Conservation (phyloP, 2,888 invertebrate genomes). For the Drosophila koepferae region DNA sequence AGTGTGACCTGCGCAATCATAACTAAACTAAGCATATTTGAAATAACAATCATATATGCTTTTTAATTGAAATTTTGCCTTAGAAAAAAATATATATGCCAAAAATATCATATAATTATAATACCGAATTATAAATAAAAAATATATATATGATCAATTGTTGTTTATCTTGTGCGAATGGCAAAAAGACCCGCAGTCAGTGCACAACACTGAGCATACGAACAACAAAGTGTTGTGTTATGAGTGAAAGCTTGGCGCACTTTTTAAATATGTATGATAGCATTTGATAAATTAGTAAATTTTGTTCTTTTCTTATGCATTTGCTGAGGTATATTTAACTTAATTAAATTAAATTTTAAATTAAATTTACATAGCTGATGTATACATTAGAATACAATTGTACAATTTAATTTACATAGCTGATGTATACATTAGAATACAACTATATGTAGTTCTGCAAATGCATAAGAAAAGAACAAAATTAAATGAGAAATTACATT, state of each 20-base stretch:
- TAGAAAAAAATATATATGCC: not conserved
- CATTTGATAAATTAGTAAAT: too few species aligned
- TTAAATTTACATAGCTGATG: too few species aligned
- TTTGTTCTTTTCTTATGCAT: too few species aligned
- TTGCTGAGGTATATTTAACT: too few species aligned
- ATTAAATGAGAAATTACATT: not conserved
- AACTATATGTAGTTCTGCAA: not conserved
- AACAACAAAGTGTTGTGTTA: slow-evolving; percentile 40
- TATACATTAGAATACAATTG: too few species aligned
- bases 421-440: not conserved
- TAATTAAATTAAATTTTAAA: too few species aligned
- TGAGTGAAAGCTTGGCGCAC: slow-evolving; percentile 20
- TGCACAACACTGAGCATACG: slow-evolving; percentile 13
- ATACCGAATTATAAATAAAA: too few species aligned
- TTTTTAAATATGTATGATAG: slow-evolving; percentile 19
- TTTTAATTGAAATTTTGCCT: not conserved
- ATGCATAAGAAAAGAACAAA: not conserved
- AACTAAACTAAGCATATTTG: not conserved
- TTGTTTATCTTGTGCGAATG: slow-evolving; percentile 22
- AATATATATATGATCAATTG: not conserved
- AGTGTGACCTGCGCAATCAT: slow-evolving; percentile 30
- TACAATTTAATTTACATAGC: not conserved
- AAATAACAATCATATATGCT: not conserved
- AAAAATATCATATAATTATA: not conserved
- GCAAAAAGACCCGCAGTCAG: not conserved